phyloP scores from a whole-genome alignment of 2,888 invertebrate species.

The Xestia rhomboidea region DNA sequence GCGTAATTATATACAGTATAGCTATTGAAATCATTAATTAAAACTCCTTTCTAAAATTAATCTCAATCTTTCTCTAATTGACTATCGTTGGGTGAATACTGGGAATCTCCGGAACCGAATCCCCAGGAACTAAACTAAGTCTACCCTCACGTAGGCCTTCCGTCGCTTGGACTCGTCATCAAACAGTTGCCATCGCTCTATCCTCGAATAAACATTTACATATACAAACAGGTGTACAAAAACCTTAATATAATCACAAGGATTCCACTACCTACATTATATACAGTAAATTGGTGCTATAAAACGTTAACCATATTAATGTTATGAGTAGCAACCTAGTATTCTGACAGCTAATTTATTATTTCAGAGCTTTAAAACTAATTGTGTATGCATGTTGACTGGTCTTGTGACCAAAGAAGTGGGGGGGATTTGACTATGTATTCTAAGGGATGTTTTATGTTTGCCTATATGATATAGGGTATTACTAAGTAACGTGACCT shows the following conservation, averaged over 20 bases:
- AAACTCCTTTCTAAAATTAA: constrained; percentile 86
- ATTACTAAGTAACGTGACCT: constrained; percentile 24
- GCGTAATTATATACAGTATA: constrained; percentile 83
- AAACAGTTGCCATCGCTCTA: constrained; percentile 78
- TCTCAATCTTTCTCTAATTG: constrained; percentile 89
- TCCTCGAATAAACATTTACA: constrained; percentile 89
- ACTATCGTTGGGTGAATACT: constrained; percentile 90
- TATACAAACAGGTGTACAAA: constrained; percentile 89
- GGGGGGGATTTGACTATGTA: constrained; percentile 20
- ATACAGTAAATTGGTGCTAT: constrained; percentile 84
- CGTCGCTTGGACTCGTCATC: constrained; percentile 74
- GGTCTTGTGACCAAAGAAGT: constrained; percentile 54
- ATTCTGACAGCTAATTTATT: constrained; percentile 31
- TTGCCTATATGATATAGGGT: constrained; percentile 5
- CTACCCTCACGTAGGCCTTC: constrained; percentile 83
- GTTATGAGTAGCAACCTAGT: constrained; percentile 59
- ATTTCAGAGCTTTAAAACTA: constrained; percentile 38
- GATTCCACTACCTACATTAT: constrained; percentile 84
- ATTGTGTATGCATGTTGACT: constrained; percentile 48
- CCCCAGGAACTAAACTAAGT: constrained; percentile 85
- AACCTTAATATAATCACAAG: constrained; percentile 84
- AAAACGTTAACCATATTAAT: constrained; percentile 65
- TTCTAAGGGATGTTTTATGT: neutral
- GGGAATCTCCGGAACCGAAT: constrained; percentile 77
- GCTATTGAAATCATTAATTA: constrained; percentile 79